These are phyloP conservation scores for Prochilodus magdalenae DNA, from an alignment of 2,113 vertebrate species.

Conservation along the genomic window DNA sequence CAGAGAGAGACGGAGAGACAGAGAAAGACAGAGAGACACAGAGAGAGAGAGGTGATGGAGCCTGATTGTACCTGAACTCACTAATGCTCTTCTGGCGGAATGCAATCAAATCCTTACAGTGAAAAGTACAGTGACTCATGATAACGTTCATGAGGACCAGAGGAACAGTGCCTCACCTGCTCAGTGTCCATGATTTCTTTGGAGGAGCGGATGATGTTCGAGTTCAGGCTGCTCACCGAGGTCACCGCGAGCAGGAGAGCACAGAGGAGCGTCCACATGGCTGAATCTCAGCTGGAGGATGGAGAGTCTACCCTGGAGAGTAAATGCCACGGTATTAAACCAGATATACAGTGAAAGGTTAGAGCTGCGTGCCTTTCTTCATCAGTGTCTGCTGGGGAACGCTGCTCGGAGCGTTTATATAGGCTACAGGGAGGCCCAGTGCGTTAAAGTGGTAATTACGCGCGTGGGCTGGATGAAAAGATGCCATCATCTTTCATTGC, in stretches of 20 bases:
- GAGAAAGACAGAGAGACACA: too few species aligned
- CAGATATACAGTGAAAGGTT: not conserved
- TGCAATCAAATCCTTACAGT: too few species aligned
- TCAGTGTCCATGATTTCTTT: conserved; percentile 58
- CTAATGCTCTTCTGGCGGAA: too few species aligned
- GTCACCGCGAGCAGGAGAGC: conserved; percentile 56
- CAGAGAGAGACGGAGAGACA: too few species aligned
- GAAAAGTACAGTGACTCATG: too few species aligned
- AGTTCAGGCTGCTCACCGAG: conserved; percentile 62
- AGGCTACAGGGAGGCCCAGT: not conserved
- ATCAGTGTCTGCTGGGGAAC: conserved; percentile 11
- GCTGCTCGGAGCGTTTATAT: conserved; percentile 14
- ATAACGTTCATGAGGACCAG: not conserved
- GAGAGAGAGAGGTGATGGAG: too few species aligned
- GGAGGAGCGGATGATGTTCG: conserved; percentile 74
- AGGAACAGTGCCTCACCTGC: conserved; percentile 51
- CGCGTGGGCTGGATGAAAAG: conserved; percentile 53
- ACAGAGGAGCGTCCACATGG: conserved; percentile 56
- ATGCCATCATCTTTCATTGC: conserved; percentile 42
- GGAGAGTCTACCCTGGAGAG: not conserved
- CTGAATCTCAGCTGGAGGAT: conserved; percentile 45
- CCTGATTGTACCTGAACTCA: too few species aligned
- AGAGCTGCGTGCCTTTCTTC: conserved; percentile 2
- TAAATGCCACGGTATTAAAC: too few species aligned
- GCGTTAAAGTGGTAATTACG: conserved; percentile 48